Evolutionary conservation across 2,888 invertebrate species (phyloP).

Genomic region (Leucozona laternaria): DNA sequence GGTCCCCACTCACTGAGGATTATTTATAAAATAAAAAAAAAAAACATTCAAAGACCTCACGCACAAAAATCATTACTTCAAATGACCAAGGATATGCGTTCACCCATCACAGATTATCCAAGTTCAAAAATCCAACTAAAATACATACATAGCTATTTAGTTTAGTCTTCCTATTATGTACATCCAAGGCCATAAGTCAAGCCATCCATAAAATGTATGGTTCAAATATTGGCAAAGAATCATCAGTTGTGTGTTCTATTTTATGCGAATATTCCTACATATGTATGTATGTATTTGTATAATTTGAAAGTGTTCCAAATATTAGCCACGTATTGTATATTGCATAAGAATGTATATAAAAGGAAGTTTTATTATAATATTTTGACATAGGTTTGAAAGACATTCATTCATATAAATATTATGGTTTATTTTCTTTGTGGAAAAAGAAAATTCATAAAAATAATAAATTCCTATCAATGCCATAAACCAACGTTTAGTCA

Average conservation of each 20-base stretch:
- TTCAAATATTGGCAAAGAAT: background rate
- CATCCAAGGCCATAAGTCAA: background rate
- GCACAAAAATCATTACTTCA: too few species aligned
- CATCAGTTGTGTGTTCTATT: background rate
- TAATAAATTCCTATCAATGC: conserved; percentile 21
- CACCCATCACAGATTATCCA: background rate
- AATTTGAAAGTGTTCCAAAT: background rate
- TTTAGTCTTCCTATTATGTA: background rate
- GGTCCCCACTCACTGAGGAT: too few species aligned
- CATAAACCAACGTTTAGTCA: conserved; percentile 16
- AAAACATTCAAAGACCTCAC: too few species aligned
- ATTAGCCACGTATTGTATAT: background rate
- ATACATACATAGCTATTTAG: too few species aligned
- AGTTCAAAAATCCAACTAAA: background rate
- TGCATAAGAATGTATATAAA: background rate
- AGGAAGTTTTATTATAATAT: background rate
- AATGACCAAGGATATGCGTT: too few species aligned
- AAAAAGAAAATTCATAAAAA: background rate
- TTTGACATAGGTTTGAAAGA: conserved; percentile 7
- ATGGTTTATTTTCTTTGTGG: background rate
- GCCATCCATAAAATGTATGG: background rate
- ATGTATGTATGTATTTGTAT: background rate
- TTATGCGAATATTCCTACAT: background rate
- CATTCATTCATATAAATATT: background rate
- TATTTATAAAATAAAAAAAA: too few species aligned